Conservation (phyloP, 2,797 vertebrate species). For the Acropternis orthonyx region DNA sequence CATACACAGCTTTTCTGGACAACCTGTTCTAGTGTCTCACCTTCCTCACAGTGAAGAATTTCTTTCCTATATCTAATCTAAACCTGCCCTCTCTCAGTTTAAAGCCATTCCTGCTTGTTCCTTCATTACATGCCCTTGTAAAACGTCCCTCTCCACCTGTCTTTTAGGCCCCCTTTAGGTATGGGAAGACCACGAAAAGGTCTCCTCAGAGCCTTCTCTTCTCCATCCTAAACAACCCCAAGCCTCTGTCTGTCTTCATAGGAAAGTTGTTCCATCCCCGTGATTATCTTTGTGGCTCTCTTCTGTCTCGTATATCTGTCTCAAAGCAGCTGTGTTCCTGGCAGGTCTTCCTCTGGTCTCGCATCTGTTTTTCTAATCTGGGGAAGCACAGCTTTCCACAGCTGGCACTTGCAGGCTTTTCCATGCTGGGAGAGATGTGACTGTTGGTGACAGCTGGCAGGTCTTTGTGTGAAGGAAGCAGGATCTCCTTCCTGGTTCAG, state of each 20-base stretch:
- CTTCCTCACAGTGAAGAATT: neutral
- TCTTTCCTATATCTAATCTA: neutral
- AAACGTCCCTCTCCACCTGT: neutral
- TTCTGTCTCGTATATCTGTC: neutral
- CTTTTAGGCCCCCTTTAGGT: neutral
- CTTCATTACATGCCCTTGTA: neutral
- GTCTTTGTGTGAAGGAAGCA: neutral
- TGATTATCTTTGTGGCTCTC: accelerated
- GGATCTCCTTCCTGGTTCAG: neutral
- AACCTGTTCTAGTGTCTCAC: neutral
- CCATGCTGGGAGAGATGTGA: neutral
- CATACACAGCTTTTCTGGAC: neutral
- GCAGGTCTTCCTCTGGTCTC: neutral
- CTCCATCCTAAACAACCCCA: neutral
- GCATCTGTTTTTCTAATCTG: neutral
- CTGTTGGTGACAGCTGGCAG: neutral
- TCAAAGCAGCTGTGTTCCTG: neutral
- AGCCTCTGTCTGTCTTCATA: neutral
- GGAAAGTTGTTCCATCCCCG: neutral
- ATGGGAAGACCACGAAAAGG: neutral
- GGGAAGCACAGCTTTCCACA: neutral
- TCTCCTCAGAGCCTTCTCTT: neutral
- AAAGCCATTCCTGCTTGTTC: neutral
- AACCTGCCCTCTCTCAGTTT: neutral
- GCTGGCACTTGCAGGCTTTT: neutral